Conservation (phyloP, 2,113 vertebrate species). For the Aplodontia rufa region DNA sequence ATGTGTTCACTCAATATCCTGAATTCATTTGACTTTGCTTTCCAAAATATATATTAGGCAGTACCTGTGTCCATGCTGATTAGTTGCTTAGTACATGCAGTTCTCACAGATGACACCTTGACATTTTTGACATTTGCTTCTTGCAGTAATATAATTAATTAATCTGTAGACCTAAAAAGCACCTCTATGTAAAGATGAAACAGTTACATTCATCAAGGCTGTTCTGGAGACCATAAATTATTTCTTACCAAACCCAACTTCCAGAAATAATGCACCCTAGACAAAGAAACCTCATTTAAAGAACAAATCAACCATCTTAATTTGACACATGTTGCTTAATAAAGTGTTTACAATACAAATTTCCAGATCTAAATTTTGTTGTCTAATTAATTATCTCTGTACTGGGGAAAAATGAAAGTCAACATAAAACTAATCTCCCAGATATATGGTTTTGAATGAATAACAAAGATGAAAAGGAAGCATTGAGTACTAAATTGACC, state of each 20-base stretch:
- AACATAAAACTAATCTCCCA: conserved; percentile 20
- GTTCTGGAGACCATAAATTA: neutral
- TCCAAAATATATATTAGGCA: neutral
- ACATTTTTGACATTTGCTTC: conserved; percentile 11
- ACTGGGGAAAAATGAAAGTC: conserved; percentile 17
- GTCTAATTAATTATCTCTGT: conserved; percentile 34
- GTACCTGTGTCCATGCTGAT: neutral
- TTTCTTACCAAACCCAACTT: conserved; percentile 11
- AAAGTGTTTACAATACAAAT: conserved; percentile 9
- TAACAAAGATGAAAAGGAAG: neutral
- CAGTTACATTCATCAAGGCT: neutral
- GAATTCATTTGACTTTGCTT: neutral
- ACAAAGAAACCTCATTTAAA: conserved; percentile 23
- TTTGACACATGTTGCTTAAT: conserved; percentile 53
- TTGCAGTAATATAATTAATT: conserved; percentile 6
- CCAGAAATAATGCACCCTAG: neutral
- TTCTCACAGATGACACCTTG: neutral
- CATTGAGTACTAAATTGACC: neutral
- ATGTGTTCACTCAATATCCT: neutral
- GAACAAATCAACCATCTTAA: conserved; percentile 22
- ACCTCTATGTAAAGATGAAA: neutral
- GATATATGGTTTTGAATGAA: conserved; percentile 52
- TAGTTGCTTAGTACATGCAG: neutral
- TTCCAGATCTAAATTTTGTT: conserved; percentile 40
- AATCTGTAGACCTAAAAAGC: neutral